Percentiles rank a stretch among this genome's conserved stretches.
Conservation (phyloP, 2,113 vertebrate genomes). For the Hypomesus transpacificus region DNA sequence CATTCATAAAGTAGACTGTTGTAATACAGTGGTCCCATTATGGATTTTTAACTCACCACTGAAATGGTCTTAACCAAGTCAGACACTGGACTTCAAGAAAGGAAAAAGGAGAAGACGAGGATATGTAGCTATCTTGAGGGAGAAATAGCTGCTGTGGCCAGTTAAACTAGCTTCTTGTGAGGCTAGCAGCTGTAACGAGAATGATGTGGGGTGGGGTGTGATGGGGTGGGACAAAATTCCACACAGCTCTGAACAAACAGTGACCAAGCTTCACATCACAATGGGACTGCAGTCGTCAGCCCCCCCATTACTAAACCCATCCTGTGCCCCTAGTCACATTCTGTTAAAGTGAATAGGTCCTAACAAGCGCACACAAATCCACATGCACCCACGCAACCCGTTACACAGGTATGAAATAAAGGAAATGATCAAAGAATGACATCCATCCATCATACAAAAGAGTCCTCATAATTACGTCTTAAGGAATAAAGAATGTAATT, state of each 20-base stretch:
- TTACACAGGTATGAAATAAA: not conserved
- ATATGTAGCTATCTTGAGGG: too few species aligned
- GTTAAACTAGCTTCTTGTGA: slow-evolving; percentile 24
- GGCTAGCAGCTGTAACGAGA: slow-evolving; percentile 45
- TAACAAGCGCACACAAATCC: not conserved
- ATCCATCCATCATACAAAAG: too few species aligned
- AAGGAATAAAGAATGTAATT: too few species aligned
- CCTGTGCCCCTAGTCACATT: not conserved
- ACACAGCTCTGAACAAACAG: slow-evolving; percentile 46
- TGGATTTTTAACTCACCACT: too few species aligned
- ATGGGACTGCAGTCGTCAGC: slow-evolving; percentile 62
- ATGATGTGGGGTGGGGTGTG: slow-evolving; percentile 40
- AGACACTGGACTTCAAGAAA: too few species aligned
- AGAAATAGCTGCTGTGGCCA: slow-evolving; percentile 19
- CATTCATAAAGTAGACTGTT: too few species aligned
- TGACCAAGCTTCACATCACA: slow-evolving; percentile 47
- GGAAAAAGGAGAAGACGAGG: too few species aligned
- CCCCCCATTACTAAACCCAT: not conserved
- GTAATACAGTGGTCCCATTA: too few species aligned
- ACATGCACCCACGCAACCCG: not conserved
- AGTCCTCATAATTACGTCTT: too few species aligned
- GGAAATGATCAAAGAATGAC: too few species aligned
- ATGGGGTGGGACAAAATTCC: slow-evolving; percentile 59
- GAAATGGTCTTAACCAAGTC: too few species aligned
- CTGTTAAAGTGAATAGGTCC: too few species aligned